phyloP scores from a whole-genome alignment of 2,113 vertebrate genomes.

The Haliaeetus leucogaster region DNA sequence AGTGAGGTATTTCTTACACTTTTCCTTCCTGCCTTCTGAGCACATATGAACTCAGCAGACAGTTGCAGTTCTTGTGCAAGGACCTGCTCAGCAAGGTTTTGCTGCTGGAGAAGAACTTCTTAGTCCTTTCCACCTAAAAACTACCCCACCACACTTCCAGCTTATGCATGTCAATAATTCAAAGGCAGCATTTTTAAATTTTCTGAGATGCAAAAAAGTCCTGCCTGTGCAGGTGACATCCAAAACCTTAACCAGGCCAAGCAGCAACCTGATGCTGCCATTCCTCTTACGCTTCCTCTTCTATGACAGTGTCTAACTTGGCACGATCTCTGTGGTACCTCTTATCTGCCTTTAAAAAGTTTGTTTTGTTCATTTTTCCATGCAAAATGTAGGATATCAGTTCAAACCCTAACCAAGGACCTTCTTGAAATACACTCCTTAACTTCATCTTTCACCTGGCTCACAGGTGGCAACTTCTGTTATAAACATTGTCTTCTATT shows the following conservation, averaged over 20 bases:
- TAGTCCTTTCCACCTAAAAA: not conserved
- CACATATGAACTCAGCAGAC: not conserved
- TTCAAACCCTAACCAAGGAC: not conserved
- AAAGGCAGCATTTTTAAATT: not conserved
- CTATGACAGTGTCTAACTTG: not conserved
- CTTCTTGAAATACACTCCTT: not conserved
- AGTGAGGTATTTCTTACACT: not conserved
- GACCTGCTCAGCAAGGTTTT: not conserved
- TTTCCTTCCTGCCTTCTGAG: not conserved
- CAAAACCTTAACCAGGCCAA: not conserved
- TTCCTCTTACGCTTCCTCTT: not conserved
- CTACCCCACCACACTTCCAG: too few relatives aligned
- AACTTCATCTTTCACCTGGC: not conserved
- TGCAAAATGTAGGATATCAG: not conserved
- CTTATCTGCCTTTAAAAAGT: not conserved
- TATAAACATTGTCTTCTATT: not conserved
- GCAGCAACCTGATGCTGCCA: not conserved
- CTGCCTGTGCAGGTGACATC: not conserved
- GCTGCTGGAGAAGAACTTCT: not conserved
- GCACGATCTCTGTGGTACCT: not conserved
- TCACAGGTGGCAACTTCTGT: not conserved
- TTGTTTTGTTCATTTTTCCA: not conserved
- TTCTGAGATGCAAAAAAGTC: not conserved
- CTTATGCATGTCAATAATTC: not conserved
- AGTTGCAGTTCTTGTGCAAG: not conserved